These are phyloP conservation scores for Malurus leucopterus DNA, from an alignment of 2,797 vertebrate species.

Conservation along the genomic window DNA sequence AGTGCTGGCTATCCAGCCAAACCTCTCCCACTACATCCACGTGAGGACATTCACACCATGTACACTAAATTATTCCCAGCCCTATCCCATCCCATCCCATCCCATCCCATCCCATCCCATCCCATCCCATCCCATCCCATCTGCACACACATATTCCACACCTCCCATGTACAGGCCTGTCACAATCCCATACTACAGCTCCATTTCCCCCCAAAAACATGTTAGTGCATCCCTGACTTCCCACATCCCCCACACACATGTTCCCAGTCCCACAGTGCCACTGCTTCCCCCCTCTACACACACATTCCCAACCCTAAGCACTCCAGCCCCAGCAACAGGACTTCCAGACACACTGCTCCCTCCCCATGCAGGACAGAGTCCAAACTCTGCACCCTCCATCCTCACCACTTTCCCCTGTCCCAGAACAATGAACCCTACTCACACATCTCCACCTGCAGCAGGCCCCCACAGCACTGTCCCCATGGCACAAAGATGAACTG, in stretches of 20 bases:
- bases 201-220: rapidly evolving
- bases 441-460: neutral
- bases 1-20: rapidly evolving
- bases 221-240: neutral
- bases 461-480: neutral
- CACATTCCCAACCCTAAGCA: neutral
- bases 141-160: neutral
- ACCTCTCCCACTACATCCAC: neutral
- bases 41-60: rapidly evolving
- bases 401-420: neutral
- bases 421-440: neutral
- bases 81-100: neutral
- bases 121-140: neutral
- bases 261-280: neutral
- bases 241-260: rapidly evolving
- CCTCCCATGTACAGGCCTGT: neutral
- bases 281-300: rapidly evolving
- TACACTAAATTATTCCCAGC: neutral
- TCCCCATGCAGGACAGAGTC: neutral
- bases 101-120: too few species aligned
- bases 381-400: neutral
- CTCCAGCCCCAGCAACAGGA: rapidly evolving
- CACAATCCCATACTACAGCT: neutral
- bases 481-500: neutral
- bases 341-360: neutral